Conservation (phyloP, 1,140 invertebrate species). For the Atopsyche davidsoni region DNA sequence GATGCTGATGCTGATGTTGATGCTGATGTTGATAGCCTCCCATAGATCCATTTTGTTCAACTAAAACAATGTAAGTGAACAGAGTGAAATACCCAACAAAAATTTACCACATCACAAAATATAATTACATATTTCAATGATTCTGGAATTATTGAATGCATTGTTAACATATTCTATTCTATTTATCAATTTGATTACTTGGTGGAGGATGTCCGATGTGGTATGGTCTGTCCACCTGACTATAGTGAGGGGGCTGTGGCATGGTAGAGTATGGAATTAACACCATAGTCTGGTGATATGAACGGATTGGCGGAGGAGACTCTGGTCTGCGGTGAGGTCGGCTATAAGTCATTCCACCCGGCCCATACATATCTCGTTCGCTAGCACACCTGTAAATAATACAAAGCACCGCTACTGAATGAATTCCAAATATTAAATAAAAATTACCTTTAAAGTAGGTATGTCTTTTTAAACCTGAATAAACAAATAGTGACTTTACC, state of each 20-base stretch:
- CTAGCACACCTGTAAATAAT: constrained; percentile 17
- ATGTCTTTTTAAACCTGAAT: no score
- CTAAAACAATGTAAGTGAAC: no score
- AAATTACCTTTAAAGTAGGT: background rate
- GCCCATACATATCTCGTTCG: constrained; percentile 22
- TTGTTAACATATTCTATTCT: no score
- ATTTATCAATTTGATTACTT: no score
- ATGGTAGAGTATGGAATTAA: constrained; percentile 63
- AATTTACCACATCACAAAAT: no score
- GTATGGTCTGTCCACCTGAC: background rate
- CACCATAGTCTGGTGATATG: constrained; percentile 65
- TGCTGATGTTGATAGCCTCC: no score
- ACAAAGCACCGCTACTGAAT: background rate
- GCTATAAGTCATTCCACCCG: constrained; percentile 27
- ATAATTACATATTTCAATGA: no score
- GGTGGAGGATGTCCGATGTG: no score
- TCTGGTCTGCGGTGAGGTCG: constrained; percentile 51
- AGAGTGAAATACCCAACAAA: no score
- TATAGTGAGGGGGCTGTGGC: constrained; percentile 39
- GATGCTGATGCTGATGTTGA: no score
- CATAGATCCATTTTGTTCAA: constrained; percentile 22
- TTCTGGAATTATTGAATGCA: no score
- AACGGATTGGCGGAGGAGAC: constrained; percentile 58
- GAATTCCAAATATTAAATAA: background rate
- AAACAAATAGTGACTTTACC: no score